Base-by-base conservation (phyloP, 2,113 vertebrate species). In the Taxidea taxus region DNA sequence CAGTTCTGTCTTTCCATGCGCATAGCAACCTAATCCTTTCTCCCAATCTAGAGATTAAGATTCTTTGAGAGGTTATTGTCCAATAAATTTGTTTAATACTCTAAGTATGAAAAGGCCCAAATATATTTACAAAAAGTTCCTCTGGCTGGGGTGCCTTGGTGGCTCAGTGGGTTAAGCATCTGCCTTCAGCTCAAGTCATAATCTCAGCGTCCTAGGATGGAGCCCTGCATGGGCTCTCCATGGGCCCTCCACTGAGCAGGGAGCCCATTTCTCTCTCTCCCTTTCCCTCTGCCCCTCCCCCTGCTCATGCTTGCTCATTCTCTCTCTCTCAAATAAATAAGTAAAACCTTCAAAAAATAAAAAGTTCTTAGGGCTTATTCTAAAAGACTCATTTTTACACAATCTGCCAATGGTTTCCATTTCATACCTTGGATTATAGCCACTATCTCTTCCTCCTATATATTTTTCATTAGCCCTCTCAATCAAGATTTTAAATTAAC, bases 1-100 rank as follows among this genome's bases (percentile, higher is more conserved):
- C 54, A 83, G 64, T 25, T 68, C 42, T 82, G 85, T 51, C 44
- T 42, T 86, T 56, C n/a, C 42, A 60, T 25, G 29, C 14, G 62
- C 77, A 66, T 37, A 44, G 39, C 60, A 89, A 85, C 13, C 34
- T 23, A 88, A 85, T 77, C 51, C 68, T 84, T 92, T 96, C 83
- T 93, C 42, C 49, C 80, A 90, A 81, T 23, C 70, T 66, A 83
- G 31, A 94, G 51, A 87, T 66, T 70, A 91, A 84, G 34, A 87
- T 80, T 77, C 56, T 91, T 64, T 83, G 62, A 91, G 16, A 87
- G 5, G 15, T 23, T 91, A 87, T 16, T 95, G 54, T 75, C 58
- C 94, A 93, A 90, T 60, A 90, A 83, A 85, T 72, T 80, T 92
- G 62, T 37, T 93, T 92, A 97, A 90, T 81, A 72, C 56, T 90